Conservation (phyloP, 2,888 invertebrate species). For the Cerastis leucographa region DNA sequence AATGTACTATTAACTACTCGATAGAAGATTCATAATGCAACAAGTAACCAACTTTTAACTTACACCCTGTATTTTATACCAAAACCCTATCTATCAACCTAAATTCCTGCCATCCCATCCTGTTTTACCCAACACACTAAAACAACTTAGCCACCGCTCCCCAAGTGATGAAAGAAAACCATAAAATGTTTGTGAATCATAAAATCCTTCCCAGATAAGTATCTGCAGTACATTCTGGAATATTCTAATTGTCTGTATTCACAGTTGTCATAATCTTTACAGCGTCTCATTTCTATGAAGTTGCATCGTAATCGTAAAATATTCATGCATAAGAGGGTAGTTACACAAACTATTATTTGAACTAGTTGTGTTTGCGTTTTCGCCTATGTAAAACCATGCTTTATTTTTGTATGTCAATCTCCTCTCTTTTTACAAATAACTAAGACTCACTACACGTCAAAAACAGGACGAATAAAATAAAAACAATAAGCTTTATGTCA, state of each 20-base stretch:
- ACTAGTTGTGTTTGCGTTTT: background rate
- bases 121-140: background rate
- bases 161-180: constrained; percentile 13
- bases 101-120: background rate
- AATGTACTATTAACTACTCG: too few species aligned
- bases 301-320: constrained; percentile 39
- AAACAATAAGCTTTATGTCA: background rate
- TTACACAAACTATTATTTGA: background rate
- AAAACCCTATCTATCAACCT: background rate
- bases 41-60: too few species aligned
- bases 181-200: constrained; percentile 31
- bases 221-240: constrained; percentile 6
- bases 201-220: constrained; percentile 18
- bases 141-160: background rate
- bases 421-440: too few species aligned
- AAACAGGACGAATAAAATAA: background rate
- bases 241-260: constrained; percentile 17
- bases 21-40: too few species aligned
- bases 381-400: too few species aligned
- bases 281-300: background rate
- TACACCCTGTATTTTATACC: background rate
- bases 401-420: too few species aligned
- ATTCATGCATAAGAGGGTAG: constrained; percentile 12
- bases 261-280: constrained; percentile 28
- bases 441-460: too few species aligned